phyloP scores from a whole-genome alignment of 1,140 invertebrate species.

The Drosophila mojavensis region DNA sequence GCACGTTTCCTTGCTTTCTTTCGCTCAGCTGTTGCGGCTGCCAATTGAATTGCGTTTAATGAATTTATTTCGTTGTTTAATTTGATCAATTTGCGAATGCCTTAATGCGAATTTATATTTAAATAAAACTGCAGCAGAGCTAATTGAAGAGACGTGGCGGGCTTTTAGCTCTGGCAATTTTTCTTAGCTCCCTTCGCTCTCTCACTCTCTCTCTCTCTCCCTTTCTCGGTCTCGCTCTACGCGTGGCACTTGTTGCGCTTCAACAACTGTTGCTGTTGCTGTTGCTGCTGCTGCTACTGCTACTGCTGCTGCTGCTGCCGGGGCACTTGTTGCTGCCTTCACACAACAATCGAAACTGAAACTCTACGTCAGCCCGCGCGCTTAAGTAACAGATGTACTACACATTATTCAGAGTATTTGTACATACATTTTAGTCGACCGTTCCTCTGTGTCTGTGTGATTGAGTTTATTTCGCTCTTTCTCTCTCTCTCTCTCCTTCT shows the following conservation, averaged over 20 bases:
- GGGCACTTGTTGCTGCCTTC: conserved; percentile 77
- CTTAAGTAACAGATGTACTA: conserved; percentile 71
- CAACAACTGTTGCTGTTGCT: conserved; percentile 30
- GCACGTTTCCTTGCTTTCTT: conserved; percentile 23
- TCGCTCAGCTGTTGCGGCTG: conserved; percentile 32
- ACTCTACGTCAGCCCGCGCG: conserved; percentile 62
- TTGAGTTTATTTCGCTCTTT: conserved; percentile 25
- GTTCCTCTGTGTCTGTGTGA: background rate
- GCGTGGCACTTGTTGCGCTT: conserved; percentile 71
- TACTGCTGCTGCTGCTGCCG: conserved; percentile 30
- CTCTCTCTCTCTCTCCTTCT: too few relatives aligned
- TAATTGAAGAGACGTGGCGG: conserved; percentile 35
- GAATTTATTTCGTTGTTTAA: conserved; percentile 68
- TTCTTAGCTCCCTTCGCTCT: background rate
- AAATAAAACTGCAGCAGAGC: conserved; percentile 33
- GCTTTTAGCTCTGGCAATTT: conserved; percentile 9
- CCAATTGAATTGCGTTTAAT: conserved; percentile 61
- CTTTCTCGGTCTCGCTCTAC: background rate
- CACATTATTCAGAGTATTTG: conserved; percentile 35
- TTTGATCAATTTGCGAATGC: conserved; percentile 54
- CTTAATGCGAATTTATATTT: conserved; percentile 66
- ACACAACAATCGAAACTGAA: conserved; percentile 76
- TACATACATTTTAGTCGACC: conserved; percentile 27
- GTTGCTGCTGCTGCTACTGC: conserved; percentile 16
- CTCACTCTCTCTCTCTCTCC: background rate